These are phyloP conservation scores for Griposia aprilina DNA, from an alignment of 2,888 invertebrate genomes.

Conservation along the genomic window DNA sequence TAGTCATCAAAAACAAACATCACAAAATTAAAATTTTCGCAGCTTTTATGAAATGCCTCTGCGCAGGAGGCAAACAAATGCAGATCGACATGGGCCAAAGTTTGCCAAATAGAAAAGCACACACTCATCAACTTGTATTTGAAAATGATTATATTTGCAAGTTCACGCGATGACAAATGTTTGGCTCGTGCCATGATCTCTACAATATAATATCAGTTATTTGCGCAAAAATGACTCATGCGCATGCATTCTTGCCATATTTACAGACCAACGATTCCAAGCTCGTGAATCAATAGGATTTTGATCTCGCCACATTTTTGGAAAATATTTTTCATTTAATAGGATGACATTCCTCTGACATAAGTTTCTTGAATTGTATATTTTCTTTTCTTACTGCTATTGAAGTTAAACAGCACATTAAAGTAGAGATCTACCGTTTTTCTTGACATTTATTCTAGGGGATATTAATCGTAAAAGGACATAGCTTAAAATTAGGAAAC, in stretches of 20 bases:
- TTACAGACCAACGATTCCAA: constrained; percentile 57
- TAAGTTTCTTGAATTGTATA: neutral
- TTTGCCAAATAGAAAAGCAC: constrained; percentile 21
- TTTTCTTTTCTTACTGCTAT: neutral
- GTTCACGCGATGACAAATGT: constrained; percentile 60
- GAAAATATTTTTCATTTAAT: constrained; percentile 28
- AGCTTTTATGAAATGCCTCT: constrained; percentile 18
- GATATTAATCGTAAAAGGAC: neutral
- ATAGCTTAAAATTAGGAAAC: neutral
- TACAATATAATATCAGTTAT: constrained; percentile 32
- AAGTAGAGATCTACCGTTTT: neutral
- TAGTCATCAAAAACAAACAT: constrained; percentile 29
- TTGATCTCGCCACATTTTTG: constrained; percentile 20
- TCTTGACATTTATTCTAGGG: neutral
- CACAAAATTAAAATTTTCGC: constrained; percentile 12
- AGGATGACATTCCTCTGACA: neutral
- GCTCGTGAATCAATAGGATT: constrained; percentile 54
- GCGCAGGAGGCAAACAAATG: constrained; percentile 12
- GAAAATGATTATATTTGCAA: constrained; percentile 30
- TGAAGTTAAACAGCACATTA: neutral
- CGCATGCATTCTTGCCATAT: constrained; percentile 45
- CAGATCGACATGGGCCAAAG: neutral
- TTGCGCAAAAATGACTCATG: constrained; percentile 51
- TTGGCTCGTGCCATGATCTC: constrained; percentile 54
- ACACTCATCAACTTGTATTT: constrained; percentile 17